Evolutionary conservation across 1,140 invertebrate species (phyloP).

Genomic region (Cherax quadricarinatus): DNA sequence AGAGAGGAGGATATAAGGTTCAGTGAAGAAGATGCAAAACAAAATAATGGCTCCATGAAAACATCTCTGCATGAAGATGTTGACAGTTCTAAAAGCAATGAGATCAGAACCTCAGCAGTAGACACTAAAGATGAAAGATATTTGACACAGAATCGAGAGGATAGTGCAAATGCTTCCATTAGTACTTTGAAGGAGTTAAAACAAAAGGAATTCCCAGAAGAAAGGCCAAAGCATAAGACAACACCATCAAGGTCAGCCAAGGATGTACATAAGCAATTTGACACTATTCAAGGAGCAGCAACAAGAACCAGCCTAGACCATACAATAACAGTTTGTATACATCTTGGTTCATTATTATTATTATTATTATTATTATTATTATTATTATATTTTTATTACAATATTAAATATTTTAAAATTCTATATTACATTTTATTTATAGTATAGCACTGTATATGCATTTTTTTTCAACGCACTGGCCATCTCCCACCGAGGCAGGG

Average conservation of each 20-base stretch:
- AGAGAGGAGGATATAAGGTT: neutral
- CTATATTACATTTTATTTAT: too few species aligned
- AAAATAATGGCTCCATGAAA: neutral
- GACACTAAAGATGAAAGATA: neutral
- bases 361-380: neutral
- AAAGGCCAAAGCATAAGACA: neutral
- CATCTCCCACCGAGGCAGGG: too few species aligned
- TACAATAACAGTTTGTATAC: constrained; percentile 62
- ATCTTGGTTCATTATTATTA: neutral
- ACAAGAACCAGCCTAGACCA: constrained; percentile 60
- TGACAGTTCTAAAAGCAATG: neutral
- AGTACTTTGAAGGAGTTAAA: neutral
- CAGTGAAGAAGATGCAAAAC: neutral
- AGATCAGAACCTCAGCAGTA: neutral
- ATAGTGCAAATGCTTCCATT: neutral
- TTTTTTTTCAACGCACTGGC: too few species aligned
- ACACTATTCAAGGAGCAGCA: constrained; percentile 30
- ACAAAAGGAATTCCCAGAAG: neutral
- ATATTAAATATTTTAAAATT: too few species aligned
- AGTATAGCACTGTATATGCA: too few species aligned
- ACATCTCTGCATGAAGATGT: neutral
- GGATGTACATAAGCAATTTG: constrained; percentile 17
- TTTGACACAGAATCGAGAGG: neutral
- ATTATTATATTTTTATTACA: neutral
- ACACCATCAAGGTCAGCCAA: neutral